Evolutionary conservation across 2,797 vertebrate genomes (phyloP).

Genomic region (Aulostomus chinensis): DNA sequence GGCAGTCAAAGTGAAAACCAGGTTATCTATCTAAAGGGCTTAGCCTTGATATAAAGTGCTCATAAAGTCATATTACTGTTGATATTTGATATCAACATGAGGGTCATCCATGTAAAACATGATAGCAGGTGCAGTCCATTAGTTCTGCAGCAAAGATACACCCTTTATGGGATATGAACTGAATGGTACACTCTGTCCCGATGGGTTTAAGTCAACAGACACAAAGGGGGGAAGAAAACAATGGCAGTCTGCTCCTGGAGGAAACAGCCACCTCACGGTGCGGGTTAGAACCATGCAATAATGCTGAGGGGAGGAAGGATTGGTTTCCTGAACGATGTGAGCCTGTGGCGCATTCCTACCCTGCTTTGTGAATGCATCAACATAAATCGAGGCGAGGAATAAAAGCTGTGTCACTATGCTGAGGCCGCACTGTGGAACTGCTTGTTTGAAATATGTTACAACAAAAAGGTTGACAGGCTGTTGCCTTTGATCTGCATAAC

Average conservation of each 20-base stretch:
- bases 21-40: not conserved
- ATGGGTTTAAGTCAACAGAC: constrained; percentile 31
- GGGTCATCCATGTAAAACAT: too few relatives aligned
- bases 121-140: constrained; percentile 3
- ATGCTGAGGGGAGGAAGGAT: constrained; percentile 38
- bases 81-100: not conserved
- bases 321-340: constrained; percentile 56
- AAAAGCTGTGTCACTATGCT: constrained; percentile 69
- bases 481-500: constrained; percentile 42
- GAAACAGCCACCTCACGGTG: constrained; percentile 30
- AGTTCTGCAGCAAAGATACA: constrained; percentile 19
- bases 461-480: constrained; percentile 36
- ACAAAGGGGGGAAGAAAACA: constrained; percentile 7
- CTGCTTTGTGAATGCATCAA: constrained; percentile 60
- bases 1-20: not conserved
- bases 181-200: constrained; percentile 22
- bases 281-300: constrained; percentile 22
- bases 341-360: constrained; percentile 53
- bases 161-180: constrained; percentile 16
- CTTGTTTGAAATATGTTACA: constrained; percentile 41
- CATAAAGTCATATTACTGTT: not conserved
- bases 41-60: not conserved
- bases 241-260: constrained; percentile 11
- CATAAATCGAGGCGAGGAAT: constrained; percentile 55
- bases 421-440: constrained; percentile 49